phyloP scores from a whole-genome alignment of 2,113 vertebrate genomes.

The Balaeniceps rex region DNA sequence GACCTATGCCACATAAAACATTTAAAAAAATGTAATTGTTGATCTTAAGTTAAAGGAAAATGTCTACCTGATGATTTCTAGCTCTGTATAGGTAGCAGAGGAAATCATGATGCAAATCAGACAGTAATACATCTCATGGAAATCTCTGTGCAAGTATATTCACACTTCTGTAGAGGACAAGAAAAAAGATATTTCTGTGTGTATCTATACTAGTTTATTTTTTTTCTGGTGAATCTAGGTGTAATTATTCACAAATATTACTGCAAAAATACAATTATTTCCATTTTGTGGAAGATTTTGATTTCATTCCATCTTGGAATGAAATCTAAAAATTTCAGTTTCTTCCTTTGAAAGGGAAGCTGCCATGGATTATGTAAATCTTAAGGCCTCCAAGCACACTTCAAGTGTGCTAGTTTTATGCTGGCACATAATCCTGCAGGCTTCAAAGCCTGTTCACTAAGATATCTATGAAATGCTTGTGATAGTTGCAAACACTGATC shows the following conservation, averaged over 20 bases:
- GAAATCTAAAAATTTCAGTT: not conserved
- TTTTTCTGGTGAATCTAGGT: not conserved
- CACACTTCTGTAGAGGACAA: not conserved
- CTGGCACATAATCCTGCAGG: not conserved
- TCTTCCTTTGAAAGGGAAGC: not conserved
- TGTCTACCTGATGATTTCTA: not conserved
- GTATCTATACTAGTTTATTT: not conserved
- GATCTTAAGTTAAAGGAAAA: not conserved
- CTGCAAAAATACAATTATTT: not conserved
- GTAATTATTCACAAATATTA: not conserved
- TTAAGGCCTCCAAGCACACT: not conserved
- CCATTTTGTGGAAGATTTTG: not conserved
- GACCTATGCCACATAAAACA: not conserved
- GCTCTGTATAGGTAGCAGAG: not conserved
- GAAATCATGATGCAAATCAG: not conserved
- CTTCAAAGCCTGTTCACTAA: not conserved
- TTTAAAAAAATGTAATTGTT: not conserved
- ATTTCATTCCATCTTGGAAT: not conserved
- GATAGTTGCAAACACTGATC: not conserved
- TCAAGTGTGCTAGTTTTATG: not conserved
- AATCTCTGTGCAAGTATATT: not conserved
- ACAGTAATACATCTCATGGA: not conserved
- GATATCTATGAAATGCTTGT: not conserved
- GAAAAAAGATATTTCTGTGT: not conserved
- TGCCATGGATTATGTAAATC: not conserved